A percentile compares a stretch with the other conserved stretches of the same genome.
phyloP scores from a whole-genome alignment of 2,113 vertebrate genomes.

The Typhlomys cinereus region DNA sequence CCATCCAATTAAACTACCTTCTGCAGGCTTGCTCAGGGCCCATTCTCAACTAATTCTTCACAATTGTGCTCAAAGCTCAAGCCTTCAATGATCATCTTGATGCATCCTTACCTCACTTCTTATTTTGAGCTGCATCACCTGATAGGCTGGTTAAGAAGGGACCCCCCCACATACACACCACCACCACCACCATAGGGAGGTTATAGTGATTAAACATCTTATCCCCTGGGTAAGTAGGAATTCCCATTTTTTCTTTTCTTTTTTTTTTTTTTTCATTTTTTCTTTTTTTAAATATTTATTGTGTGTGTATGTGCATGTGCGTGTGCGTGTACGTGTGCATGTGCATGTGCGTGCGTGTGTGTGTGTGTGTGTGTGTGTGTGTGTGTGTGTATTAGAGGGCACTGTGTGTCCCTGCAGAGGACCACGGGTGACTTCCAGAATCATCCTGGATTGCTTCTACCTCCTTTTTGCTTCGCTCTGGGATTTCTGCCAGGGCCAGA shows the following conservation, averaged over 20 bases:
- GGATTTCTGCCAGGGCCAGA: too few relatives aligned
- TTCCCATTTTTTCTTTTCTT: neutral
- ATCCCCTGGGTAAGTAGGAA: neutral
- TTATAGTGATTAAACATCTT: neutral
- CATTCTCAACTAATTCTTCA: too few relatives aligned
- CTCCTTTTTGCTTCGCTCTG: too few relatives aligned
- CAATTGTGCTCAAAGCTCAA: too few relatives aligned
- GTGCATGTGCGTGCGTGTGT: too few relatives aligned
- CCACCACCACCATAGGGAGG: neutral
- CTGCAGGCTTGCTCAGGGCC: too few relatives aligned
- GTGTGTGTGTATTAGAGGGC: neutral
- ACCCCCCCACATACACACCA: too few relatives aligned
- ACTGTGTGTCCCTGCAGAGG: neutral
- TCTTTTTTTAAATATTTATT: neutral
- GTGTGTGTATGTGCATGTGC: neutral
- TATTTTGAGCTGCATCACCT: neutral
- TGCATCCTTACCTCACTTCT: neutral
- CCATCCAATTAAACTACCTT: too few relatives aligned
- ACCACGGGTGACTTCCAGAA: too few relatives aligned
- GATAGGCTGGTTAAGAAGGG: neutral
- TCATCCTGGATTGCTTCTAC: too few relatives aligned
- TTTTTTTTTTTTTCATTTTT: neutral
- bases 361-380: neutral
- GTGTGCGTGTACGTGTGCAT: too few relatives aligned
- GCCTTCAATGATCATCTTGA: too few relatives aligned